These are phyloP conservation scores for Leucozona laternaria DNA, from an alignment of 2,888 invertebrate genomes.

Conservation along the genomic window DNA sequence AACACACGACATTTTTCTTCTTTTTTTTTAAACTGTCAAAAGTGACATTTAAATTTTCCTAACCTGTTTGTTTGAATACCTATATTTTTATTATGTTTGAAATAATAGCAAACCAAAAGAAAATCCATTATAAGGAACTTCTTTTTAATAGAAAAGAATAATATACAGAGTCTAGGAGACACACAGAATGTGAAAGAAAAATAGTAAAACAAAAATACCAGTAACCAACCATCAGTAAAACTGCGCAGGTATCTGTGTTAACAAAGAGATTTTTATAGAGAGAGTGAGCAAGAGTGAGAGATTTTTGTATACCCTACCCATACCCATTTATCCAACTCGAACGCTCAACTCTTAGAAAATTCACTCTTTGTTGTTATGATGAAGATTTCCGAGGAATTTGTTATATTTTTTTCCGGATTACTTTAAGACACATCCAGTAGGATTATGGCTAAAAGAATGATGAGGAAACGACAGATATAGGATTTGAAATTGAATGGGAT, in stretches of 20 bases:
- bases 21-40: slow-evolving; percentile 11
- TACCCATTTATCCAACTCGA: background rate
- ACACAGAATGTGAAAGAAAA: slow-evolving; percentile 3
- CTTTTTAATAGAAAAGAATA: slow-evolving; percentile 1
- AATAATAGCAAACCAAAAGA: background rate
- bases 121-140: background rate
- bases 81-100: background rate
- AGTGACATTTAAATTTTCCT: slow-evolving; percentile 36
- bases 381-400: background rate
- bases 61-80: background rate
- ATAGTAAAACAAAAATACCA: slow-evolving; percentile 18
- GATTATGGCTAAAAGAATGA: background rate
- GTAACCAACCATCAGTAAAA: slow-evolving; percentile 28
- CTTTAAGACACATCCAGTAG: background rate
- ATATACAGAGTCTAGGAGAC: background rate
- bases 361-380: slow-evolving; percentile 29
- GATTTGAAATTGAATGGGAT: background rate
- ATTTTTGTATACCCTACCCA: slow-evolving; percentile 23
- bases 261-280: slow-evolving; percentile 40
- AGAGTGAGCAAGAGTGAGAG: slow-evolving; percentile 11
- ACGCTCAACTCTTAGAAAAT: background rate
- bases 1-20: slow-evolving; percentile 8
- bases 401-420: background rate
- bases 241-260: slow-evolving; percentile 69
- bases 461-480: background rate